Base-by-base conservation (phyloP, 2,888 invertebrate genomes). In the Eurytoma adleriae region DNA sequence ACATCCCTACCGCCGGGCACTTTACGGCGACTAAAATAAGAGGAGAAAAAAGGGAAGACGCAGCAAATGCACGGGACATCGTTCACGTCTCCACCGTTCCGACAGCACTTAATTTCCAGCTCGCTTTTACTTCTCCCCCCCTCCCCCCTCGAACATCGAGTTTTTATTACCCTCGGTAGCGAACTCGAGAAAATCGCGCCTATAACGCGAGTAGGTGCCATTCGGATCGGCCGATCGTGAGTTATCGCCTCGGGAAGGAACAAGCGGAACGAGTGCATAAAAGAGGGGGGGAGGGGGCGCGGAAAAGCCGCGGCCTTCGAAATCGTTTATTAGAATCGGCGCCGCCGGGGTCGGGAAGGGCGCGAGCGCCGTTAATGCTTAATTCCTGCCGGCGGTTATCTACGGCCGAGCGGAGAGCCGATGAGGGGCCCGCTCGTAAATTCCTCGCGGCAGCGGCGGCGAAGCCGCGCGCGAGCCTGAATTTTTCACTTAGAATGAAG, bases 141-240 rank as follows among this genome's bases (percentile, higher is more conserved):
- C 3, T 18, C 7, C 16, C n/a, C 14, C 2, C 56, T 16, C 59
- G 48, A 59, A 70, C 48, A 69, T 72, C 50, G 24, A 24, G 48
- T 57, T 57, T 74, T 74, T 74, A 74, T 67, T 57, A 67, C 48
- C 66, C 67, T 48, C 66, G 56, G 16, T 40, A 30, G 20, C 12
- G 59, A 59, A 75, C 54, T 69, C 62, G 76, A 76, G 76, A 69
- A 76, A 76, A 68, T 76, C 76, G 16, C 76, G 52, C 20, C 56
- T 66, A 74, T 74, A 74, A 74, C 70, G 48, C 59, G 13, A 30
- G 62, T 24, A n/a, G 20, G 73, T 66, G 73, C 73, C 64, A 52
- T 73, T 64, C 30, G 57, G 75, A 75, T 75, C 75, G 62, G 24
- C 24, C 76, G 61, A 76, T 76, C 76, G 27, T 76, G 68, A 76